Evolutionary conservation across 2,113 vertebrate species (phyloP), one percentile per base, ranked within the genome.

Genomic region (Eidolon helvum): DNA sequence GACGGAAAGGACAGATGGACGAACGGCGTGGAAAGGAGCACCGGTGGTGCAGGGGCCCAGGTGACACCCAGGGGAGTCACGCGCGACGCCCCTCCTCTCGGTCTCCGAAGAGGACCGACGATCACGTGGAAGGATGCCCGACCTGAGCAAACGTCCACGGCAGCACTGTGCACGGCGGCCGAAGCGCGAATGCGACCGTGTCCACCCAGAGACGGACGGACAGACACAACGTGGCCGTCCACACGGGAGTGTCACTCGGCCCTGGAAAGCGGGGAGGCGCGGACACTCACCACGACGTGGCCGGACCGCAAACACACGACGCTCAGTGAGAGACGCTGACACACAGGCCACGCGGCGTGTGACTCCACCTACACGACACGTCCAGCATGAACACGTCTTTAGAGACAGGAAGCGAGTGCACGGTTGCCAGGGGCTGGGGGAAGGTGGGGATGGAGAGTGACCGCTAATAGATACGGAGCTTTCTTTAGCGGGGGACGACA

Each of bases 11-110:
- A 28, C 79, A 10, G 22, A 65, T 16, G 53, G 11, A 40, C 61
- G 48, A 14, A 35, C 0, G 30, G 59, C 2, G 2, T 1, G 28
- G 35, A 2, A 18, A 22, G 21, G 24, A n/a, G 72, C 10, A 8
- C 1, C 0, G 14, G 68, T 6, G 4, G 35, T 1, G 16, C 53
- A 5, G 50, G 61, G 26, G 75, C 38, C 5, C 75, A 19, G 19
- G 66, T 33, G 12, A n/a, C 22, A 19, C 48, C 5, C 77, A 11
- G 3, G 3, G 9, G 14, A 63, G 43, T 10, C 1, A 50, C 1
- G 18, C 4, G 4, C 24, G 4, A 40, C 5, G 6, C 0, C 38
- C 33, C 50, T 15, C 45, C 21, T 55, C 48, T 57, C 45, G 10
- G 35, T 26, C 43, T 66, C 61, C 30, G 14, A 15, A 53, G 63